Base-by-base conservation (phyloP, 2,797 vertebrate genomes). In the Alectoris magna region DNA sequence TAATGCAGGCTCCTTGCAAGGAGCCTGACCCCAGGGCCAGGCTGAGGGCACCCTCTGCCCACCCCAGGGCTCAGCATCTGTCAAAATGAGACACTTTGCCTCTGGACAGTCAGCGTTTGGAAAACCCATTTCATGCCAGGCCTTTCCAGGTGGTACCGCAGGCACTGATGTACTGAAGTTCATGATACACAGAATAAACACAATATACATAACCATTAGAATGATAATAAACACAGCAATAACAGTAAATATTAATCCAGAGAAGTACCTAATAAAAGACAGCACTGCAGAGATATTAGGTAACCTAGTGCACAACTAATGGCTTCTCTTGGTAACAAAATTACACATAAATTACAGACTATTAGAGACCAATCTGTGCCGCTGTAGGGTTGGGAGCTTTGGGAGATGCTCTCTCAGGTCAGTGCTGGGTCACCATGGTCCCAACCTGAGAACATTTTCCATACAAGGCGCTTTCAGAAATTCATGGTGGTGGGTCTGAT, bases 241-340 rank as follows among this genome's bases (percentile, higher is more conserved):
- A 85, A 63, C 29, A 7, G 74, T 75, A 95, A 85, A 81, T 94
- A 85, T 56, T 66, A 83, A 70, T 85, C 55, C 43, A 27, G 81
- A 60, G 66, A 80, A 67, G 62, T 56, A 51, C 55, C 78, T 77
- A 69, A 87, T 63, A 89, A 75, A 76, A n/a, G 58, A 77, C 41
- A 85, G 36, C 18, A 21, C 36, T 72, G 58, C 55, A 60, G 59
- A 85, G 75, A 83, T 74, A 80, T 18, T 0, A 11, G 46, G 66
- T 87, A 84, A 87, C 53, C 29, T 72, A 84, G 85, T 77, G 59
- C 21, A 89, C 75, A 67, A 29, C 41, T 85, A 75, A 91, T 70
- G 69, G 41, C 67, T 87, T 53, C 72, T 83, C 24, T 10, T 4
- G 8, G 78, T 56, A 84, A 78, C 36, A 69, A 72, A 93, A 87